Evolutionary conservation across 2,797 vertebrate species (phyloP), one percentile per base, ranked within the genome.

Genomic region (Scyliorhinus canicula): DNA sequence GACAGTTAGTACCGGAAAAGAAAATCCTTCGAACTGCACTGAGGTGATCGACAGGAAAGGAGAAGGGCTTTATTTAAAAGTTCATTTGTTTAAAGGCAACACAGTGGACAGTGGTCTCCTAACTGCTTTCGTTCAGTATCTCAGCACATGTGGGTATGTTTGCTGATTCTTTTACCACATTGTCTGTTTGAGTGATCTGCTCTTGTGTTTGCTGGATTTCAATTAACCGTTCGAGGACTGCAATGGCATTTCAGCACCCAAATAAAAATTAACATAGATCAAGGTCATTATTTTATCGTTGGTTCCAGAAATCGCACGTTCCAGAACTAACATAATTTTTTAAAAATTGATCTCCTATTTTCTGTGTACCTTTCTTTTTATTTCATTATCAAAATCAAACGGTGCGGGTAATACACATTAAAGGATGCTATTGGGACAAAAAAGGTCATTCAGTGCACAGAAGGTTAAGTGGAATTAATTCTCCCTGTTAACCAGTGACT

Each of bases 11-110:
- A 52, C 28, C n/a, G 93, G 31, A 35, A 1, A 97, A 97, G 97
- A 97, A 96, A 96, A 96, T 96, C 96, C 96, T 97, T 96, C 96
- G 95, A 95, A 97, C 97, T 97, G 97, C 97, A 97, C 97, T 97
- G 97, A 97, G 96, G 96, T 96, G 97, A 95, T 96, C 96, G 95
- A 96, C 95, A 96, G 96, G 96, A 96, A 97, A 97, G 97, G 98
- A 93, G 63, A 52, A 52, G 47, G 93, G 44, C 31, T 94, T 55
- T 74, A 44, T 94, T 50, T 52, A 55, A 94, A 74, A 94, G 65
- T 94, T 94, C n/a, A 94, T 94, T 35, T 21, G 47, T 71, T 93
- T 52, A 94, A 74, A 7, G 69, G 31, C 47, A 74, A 24, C 67
- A 31, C n/a, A 71, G 47, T 67, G 55, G 67, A 35, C 44, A 71